These are phyloP conservation scores for Gyps fulvus DNA, from an alignment of 2,113 vertebrate species.

Conservation along the genomic window DNA sequence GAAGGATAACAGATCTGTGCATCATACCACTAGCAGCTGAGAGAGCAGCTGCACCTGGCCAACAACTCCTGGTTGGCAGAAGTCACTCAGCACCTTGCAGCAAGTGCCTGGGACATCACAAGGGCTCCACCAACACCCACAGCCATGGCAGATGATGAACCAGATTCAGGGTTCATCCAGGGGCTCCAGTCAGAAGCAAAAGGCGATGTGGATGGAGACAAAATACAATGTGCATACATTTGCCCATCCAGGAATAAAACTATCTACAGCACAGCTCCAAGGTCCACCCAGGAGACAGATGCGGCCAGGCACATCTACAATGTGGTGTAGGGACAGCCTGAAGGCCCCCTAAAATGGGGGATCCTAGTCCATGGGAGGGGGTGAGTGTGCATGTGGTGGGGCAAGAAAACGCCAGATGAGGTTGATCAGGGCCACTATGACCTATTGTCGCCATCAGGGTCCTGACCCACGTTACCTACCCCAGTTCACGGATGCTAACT, in stretches of 20 bases:
- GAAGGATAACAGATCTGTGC: not conserved
- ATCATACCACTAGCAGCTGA: not conserved
- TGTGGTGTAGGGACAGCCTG: accelerated
- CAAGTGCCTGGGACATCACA: not conserved
- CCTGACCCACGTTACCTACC: not conserved
- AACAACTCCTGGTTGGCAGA: not conserved
- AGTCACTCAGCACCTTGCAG: not conserved
- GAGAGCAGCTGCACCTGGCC: not conserved
- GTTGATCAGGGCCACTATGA: not conserved
- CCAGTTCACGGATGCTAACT: not conserved
- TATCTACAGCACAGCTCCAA: not conserved
- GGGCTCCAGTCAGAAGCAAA: not conserved
- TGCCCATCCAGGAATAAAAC: not conserved
- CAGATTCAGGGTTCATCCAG: not conserved
- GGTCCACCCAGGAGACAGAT: not conserved
- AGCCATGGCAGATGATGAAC: not conserved
- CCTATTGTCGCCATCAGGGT: not conserved
- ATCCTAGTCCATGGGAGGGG: no score
- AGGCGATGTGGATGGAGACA: not conserved
- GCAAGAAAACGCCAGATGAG: not conserved
- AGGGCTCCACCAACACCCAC: not conserved
- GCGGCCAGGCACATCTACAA: not conserved
- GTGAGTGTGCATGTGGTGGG: no score
- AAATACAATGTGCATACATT: not conserved
- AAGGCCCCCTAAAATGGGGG: not conserved